phyloP scores from a whole-genome alignment of 2,113 vertebrate species.

The Balaenoptera acutorostrata region DNA sequence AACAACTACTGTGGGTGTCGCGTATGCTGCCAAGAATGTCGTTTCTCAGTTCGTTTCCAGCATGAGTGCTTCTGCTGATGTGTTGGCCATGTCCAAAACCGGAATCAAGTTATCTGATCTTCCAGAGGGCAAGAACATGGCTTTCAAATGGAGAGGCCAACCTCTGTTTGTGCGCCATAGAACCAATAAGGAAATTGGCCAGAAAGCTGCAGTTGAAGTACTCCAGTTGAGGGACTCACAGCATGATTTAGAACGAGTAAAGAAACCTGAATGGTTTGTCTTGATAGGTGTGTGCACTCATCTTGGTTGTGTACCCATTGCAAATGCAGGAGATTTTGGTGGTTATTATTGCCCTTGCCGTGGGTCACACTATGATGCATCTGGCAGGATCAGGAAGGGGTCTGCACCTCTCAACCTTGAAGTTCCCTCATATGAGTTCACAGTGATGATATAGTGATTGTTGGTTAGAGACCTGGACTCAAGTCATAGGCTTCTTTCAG shows the following conservation, averaged over 20 bases:
- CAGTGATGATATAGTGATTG: constrained; percentile 82
- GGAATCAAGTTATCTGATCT: constrained; percentile 91
- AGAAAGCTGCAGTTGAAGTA: constrained; percentile 84
- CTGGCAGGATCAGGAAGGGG: constrained; percentile 82
- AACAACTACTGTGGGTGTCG: constrained; percentile 75
- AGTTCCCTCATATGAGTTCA: constrained; percentile 89
- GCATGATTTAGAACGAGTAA: constrained; percentile 85
- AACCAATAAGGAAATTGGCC: constrained; percentile 82
- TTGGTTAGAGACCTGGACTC: constrained; percentile 83
- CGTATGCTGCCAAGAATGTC: constrained; percentile 88
- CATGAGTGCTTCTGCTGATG: constrained; percentile 92
- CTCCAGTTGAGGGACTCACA: constrained; percentile 87
- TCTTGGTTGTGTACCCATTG: constrained; percentile 82
- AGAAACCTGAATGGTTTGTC: constrained; percentile 87
- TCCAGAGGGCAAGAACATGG: constrained; percentile 93
- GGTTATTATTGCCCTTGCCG: constrained; percentile 96
- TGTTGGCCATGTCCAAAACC: constrained; percentile 91
- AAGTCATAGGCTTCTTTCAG: neutral
- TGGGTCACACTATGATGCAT: constrained; percentile 95
- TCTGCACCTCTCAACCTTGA: constrained; percentile 93
- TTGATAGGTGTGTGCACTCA: constrained; percentile 91
- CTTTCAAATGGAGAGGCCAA: constrained; percentile 94
- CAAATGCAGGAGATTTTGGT: constrained; percentile 91
- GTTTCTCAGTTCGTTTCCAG: constrained; percentile 90
- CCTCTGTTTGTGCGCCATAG: constrained; percentile 91